Percentiles rank a stretch among this genome's conserved stretches.
Evolutionary conservation across 2,797 vertebrate species (phyloP).

Genomic region (Peromyscus aztecus): DNA sequence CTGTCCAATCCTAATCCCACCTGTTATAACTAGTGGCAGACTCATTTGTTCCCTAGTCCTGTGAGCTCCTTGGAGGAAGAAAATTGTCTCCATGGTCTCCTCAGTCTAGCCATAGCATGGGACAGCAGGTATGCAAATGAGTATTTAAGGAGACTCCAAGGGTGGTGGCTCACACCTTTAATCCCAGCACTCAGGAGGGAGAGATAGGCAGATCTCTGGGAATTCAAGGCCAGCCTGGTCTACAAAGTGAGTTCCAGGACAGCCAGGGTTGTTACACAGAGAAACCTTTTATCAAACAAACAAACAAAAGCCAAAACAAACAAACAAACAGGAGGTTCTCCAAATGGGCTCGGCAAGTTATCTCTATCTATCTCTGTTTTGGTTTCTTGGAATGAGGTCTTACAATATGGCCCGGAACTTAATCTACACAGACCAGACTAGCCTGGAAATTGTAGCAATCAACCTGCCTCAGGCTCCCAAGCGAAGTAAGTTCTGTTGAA

Average conservation of each 20-base stretch:
- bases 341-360: neutral
- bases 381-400: neutral
- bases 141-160: neutral
- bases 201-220: too few species aligned
- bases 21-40: neutral
- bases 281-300: too few species aligned
- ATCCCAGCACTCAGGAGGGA: too few species aligned
- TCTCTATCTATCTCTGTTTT: neutral
- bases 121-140: neutral
- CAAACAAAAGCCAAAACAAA: too few species aligned
- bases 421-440: neutral
- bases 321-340: neutral
- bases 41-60: neutral
- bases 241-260: too few species aligned
- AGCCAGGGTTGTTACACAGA: too few species aligned
- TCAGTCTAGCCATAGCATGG: neutral
- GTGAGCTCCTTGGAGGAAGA: neutral
- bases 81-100: neutral
- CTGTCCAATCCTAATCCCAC: neutral
- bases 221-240: too few species aligned
- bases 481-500: neutral
- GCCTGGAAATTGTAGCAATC: neutral
- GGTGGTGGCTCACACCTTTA: too few species aligned
- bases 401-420: neutral
- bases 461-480: neutral